phyloP scores from a whole-genome alignment of 2,888 invertebrate species.

The Acronicta leporina region DNA sequence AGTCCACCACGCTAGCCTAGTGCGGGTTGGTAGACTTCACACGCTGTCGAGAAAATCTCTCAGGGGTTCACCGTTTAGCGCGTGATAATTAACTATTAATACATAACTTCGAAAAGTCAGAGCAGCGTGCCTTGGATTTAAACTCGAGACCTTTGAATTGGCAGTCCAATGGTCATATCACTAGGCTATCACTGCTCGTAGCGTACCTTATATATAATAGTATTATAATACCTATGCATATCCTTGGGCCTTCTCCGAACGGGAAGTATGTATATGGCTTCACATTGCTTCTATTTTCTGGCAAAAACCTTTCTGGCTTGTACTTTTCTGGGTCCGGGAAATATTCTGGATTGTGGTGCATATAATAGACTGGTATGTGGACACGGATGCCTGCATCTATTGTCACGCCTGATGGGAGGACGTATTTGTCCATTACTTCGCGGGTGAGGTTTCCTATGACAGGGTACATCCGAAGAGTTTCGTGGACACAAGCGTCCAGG shows the following conservation, averaged over 20 bases:
- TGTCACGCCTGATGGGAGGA: slow-evolving; percentile 44
- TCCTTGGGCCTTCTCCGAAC: slow-evolving; percentile 67
- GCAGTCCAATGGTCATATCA: no score
- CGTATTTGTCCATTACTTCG: slow-evolving; percentile 62
- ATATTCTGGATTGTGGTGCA: slow-evolving; percentile 62
- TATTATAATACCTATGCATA: slow-evolving; percentile 58
- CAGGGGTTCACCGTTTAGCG: no score
- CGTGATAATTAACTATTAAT: no score
- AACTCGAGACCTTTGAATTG: no score
- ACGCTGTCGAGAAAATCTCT: no score
- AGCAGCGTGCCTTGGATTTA: no score
- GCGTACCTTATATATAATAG: no score
- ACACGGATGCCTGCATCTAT: slow-evolving; percentile 54
- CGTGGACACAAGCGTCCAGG: slow-evolving; percentile 69
- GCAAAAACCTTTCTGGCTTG: slow-evolving; percentile 65
- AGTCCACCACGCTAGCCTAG: no score
- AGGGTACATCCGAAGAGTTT: slow-evolving; percentile 72
- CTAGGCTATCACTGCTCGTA: no score
- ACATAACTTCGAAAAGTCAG: no score
- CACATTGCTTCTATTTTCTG: slow-evolving; percentile 55
- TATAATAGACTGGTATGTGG: slow-evolving; percentile 63
- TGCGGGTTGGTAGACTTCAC: no score
- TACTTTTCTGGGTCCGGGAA: slow-evolving; percentile 65
- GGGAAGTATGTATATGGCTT: slow-evolving; percentile 64
- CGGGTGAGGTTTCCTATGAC: slow-evolving; percentile 65